Evolutionary conservation across 2,113 vertebrate genomes (phyloP).

Genomic region (Neogale vison): DNA sequence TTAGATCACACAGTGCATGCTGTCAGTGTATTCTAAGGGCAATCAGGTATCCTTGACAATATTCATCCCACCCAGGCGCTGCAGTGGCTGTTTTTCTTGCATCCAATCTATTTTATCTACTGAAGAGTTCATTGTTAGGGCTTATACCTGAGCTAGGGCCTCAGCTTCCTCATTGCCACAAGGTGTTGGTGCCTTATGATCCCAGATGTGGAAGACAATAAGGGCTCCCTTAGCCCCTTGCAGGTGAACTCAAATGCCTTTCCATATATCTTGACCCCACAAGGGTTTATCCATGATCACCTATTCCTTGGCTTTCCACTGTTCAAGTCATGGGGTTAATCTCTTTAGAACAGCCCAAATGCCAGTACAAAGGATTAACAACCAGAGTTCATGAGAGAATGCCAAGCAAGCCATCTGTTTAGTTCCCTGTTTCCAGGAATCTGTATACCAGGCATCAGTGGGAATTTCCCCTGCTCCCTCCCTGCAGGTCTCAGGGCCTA

Average conservation of each 20-base stretch:
- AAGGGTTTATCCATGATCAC: not conserved
- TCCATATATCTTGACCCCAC: not conserved
- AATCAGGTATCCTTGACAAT: not conserved
- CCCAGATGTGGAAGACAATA: not conserved
- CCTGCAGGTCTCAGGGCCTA: not conserved
- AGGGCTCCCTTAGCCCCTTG: not conserved
- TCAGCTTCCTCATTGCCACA: not conserved
- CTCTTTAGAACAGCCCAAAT: not conserved
- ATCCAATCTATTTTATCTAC: not conserved
- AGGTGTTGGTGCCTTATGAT: not conserved
- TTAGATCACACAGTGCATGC: not conserved
- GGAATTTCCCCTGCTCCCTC: not conserved
- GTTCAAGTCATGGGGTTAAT: not conserved
- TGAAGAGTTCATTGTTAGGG: not conserved
- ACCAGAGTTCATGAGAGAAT: not conserved
- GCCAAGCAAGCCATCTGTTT: not conserved
- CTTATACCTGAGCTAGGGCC: not conserved
- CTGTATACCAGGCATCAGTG: not conserved
- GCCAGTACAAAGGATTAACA: not conserved
- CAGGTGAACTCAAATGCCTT: not conserved
- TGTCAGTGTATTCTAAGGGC: not conserved
- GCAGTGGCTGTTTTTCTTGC: not conserved
- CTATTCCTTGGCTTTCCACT: not conserved
- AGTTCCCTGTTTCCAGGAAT: not conserved
- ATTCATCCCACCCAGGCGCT: not conserved